phyloP scores from a whole-genome alignment of 2,888 invertebrate species.

The Congeria kusceri region DNA sequence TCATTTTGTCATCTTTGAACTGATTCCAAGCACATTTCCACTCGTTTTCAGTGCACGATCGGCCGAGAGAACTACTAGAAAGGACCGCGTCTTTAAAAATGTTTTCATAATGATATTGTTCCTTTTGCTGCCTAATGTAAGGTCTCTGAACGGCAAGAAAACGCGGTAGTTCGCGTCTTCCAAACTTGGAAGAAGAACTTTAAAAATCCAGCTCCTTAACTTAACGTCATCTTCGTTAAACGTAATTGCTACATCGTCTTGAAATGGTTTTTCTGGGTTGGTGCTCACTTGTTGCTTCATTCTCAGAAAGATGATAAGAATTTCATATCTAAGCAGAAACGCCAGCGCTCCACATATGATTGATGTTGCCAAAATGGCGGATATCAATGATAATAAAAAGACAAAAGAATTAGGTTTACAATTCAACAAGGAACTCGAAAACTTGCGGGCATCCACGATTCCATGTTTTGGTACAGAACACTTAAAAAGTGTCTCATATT shows the following conservation, averaged over 20 bases:
- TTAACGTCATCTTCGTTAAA: constrained; percentile 42
- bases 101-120: constrained; percentile 20
- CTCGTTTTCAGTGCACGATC: too few species aligned
- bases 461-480: constrained; percentile 30
- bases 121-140: constrained; percentile 28
- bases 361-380: not conserved
- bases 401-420: not conserved
- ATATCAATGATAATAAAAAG: not conserved
- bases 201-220: constrained; percentile 34
- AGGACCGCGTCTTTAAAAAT: constrained; percentile 29
- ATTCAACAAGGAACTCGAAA: constrained; percentile 7
- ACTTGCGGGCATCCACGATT: constrained; percentile 3
- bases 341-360: constrained; percentile 12
- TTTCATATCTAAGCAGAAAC: constrained; percentile 28
- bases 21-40: constrained; percentile 25
- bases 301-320: constrained; percentile 21
- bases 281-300: constrained; percentile 17
- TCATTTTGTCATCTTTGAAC: constrained; percentile 6
- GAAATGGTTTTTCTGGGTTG: too few species aligned
- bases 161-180: constrained; percentile 15
- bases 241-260: constrained; percentile 39
- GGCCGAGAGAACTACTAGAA: too few species aligned
- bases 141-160: constrained; percentile 37
- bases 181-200: constrained; percentile 21
- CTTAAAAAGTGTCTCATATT: constrained; percentile 15